Evolutionary conservation across 2,113 vertebrate species (phyloP).

Genomic region (Neodontobutis hainanensis): DNA sequence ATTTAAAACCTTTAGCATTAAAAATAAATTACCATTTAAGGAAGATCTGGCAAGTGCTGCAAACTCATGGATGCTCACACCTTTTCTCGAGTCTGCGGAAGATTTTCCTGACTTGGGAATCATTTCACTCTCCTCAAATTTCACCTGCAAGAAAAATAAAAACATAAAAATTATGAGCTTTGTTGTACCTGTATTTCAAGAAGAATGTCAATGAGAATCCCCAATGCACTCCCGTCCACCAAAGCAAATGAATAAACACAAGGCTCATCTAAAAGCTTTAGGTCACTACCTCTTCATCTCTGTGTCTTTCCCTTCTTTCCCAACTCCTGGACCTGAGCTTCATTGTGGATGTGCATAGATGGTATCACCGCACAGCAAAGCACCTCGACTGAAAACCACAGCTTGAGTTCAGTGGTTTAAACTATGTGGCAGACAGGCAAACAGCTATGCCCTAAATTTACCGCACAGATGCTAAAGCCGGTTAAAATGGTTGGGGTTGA

Average conservation of each 20-base stretch:
- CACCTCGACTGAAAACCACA: slow-evolving; percentile 32
- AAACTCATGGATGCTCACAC: slow-evolving; percentile 95
- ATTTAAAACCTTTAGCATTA: too few relatives aligned
- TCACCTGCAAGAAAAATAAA: slow-evolving; percentile 79
- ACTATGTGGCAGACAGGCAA: slow-evolving; percentile 42
- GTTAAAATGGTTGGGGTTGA: slow-evolving; percentile 45
- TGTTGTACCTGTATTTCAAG: not conserved
- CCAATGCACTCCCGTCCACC: too few relatives aligned
- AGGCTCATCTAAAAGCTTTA: not conserved
- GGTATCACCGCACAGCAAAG: slow-evolving; percentile 9
- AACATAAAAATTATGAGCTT: not conserved
- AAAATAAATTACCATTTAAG: slow-evolving; percentile 83
- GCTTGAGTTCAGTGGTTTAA: slow-evolving; percentile 41
- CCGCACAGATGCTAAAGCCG: slow-evolving; percentile 72
- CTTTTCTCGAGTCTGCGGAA: slow-evolving; percentile 82
- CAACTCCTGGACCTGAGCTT: slow-evolving; percentile 43
- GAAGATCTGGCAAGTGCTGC: slow-evolving; percentile 95
- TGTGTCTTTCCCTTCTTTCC: slow-evolving; percentile 37
- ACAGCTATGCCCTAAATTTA: slow-evolving; percentile 67
- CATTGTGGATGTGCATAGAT: slow-evolving; percentile 40
- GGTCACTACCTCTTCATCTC: slow-evolving; percentile 47
- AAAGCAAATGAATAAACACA: not conserved
- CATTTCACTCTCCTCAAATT: slow-evolving; percentile 97
- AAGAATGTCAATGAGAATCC: not conserved
- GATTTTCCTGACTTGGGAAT: slow-evolving; percentile 90